Evolutionary conservation across 2,888 invertebrate genomes (phyloP).

Genomic region (Spisula solida): DNA sequence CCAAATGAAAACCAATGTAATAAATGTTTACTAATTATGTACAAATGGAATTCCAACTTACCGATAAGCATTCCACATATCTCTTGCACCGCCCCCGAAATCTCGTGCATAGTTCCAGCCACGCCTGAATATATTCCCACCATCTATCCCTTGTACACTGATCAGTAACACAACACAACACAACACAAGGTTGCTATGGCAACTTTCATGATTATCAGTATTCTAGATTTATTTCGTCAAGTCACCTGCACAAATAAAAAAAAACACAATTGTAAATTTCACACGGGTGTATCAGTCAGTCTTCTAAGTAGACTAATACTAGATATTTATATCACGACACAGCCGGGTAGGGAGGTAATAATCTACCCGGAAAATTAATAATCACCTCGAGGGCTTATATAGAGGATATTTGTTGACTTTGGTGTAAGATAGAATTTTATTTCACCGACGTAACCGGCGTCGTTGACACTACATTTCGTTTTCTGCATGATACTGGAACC

Average conservation of each 20-base stretch:
- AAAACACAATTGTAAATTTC: neutral
- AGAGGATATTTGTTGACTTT: too few species aligned
- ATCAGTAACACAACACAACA: conserved; percentile 5
- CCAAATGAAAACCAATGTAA: too few species aligned
- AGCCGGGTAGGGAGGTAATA: too few species aligned
- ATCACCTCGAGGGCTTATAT: too few species aligned
- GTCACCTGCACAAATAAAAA: neutral
- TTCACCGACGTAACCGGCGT: too few species aligned
- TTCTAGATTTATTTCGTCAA: neutral
- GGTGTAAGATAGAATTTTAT: too few species aligned
- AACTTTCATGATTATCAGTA: neutral
- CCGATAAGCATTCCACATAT: conserved; percentile 60
- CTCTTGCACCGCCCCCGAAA: conserved; percentile 51
- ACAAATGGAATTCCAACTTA: conserved; percentile 13
- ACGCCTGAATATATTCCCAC: conserved; percentile 35
- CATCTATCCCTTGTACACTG: neutral
- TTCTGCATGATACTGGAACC: too few species aligned
- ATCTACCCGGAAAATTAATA: too few species aligned
- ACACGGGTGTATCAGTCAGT: too few species aligned
- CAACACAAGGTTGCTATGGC: neutral
- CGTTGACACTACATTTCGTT: too few species aligned
- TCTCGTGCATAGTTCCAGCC: conserved; percentile 49
- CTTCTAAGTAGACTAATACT: too few species aligned
- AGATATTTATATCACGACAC: too few species aligned
- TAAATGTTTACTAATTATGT: neutral